phyloP scores from a whole-genome alignment of 2,113 vertebrate species.

The Sigmodon hispidus region DNA sequence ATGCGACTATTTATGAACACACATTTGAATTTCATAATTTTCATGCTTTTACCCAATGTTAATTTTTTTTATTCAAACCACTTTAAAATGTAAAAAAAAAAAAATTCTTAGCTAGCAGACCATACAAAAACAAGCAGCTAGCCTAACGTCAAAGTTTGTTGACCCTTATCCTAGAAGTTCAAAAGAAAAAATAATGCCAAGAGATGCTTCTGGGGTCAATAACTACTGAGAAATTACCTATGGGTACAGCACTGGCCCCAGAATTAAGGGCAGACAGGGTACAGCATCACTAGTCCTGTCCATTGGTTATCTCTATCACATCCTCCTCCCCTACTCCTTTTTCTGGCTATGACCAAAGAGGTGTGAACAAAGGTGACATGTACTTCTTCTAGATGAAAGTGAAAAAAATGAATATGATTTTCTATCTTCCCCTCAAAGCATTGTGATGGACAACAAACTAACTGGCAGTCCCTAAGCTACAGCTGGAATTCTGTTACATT shows the following conservation, averaged over 20 bases:
- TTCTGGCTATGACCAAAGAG: background rate
- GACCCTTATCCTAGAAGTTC: background rate
- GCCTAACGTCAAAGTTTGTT: background rate
- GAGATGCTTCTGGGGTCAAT: background rate
- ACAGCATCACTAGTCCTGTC: background rate
- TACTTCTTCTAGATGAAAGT: slow-evolving; percentile 19
- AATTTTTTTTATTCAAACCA: slow-evolving; percentile 35
- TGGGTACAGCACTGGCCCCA: background rate
- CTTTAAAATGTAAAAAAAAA: slow-evolving; percentile 37
- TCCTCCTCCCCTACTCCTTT: background rate
- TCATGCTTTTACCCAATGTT: slow-evolving; percentile 5
- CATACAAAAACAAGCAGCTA: slow-evolving; percentile 1
- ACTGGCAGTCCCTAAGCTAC: background rate
- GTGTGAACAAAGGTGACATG: background rate
- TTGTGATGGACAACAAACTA: background rate
- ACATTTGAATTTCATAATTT: slow-evolving; percentile 19
- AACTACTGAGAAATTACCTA: background rate
- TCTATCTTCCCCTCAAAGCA: background rate
- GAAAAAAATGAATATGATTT: background rate
- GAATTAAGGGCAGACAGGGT: background rate
- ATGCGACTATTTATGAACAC: slow-evolving; percentile 18
- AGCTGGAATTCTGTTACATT: background rate
- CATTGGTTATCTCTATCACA: background rate
- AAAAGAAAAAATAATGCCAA: background rate
- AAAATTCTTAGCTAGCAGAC: background rate